Base-by-base conservation (phyloP, 2,113 vertebrate genomes). In the Mugil cephalus region DNA sequence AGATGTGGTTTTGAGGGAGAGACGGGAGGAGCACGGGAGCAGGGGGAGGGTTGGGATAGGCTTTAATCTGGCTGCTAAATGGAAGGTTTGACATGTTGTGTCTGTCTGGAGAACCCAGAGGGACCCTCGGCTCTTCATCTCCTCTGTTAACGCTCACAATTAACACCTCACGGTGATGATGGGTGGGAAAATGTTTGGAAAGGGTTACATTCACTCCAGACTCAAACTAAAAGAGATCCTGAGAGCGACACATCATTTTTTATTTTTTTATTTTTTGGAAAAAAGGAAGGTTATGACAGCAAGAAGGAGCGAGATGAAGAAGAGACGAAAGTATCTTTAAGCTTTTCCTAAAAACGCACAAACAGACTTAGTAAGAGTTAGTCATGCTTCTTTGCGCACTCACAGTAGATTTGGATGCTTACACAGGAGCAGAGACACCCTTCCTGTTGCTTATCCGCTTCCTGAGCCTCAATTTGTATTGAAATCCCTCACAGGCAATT, bases 51-150 rank as follows among this genome's bases (percentile, higher is more conserved):
- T 85, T 93, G 89, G 80, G 87, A 93, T 93, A 91, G 90, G 62
- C 64, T 90, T 95, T 95, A 95, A 94, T 96, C 94, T 94, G 87
- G 67, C 71, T 86, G 88, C 91, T 92, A 94, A 95, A 95, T 88
- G 92, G 85, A 90, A 74, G 76, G 82, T 85, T 89, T 93, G 93
- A 90, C 90, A 88, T 84, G 86, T 92, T 84, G 89, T 80, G 89
- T 88, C 91, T 91, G 83, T 79, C 64, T 78, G 65, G 10, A 78
- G 72, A 74, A 63, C 63, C 78, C 74, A 63, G 73, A 9, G 51
- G 72, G 80, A 78, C 13, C 15, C 50, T 59, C n/a, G 24, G 24
- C 36, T 76, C 51, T 74, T 73, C 85, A 67, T 58, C 71, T 69
- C 12, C 68, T 61, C 71, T 79, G 74, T 82, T 64, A 42, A 55